phyloP scores from a whole-genome alignment of 2,113 vertebrate species.

The Nothocercus nigrocapillus region DNA sequence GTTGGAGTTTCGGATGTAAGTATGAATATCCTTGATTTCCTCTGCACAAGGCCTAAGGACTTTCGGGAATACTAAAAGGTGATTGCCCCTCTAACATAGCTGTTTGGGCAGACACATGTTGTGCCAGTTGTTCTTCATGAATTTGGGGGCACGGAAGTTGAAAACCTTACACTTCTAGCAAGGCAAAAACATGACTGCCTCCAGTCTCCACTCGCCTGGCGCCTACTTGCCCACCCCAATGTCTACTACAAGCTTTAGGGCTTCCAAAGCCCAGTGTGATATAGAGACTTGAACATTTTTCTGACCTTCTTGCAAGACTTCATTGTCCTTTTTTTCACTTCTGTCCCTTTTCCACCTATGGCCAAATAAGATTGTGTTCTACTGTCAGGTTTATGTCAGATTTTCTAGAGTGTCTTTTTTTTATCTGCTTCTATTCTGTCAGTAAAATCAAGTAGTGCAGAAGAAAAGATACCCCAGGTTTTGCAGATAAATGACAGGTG shows the following conservation, averaged over 20 bases:
- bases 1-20: background rate
- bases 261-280: background rate
- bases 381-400: background rate
- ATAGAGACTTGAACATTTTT: background rate
- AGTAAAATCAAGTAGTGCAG: background rate
- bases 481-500: background rate
- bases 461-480: background rate
- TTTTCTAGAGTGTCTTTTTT: background rate
- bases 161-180: background rate
- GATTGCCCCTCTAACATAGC: background rate
- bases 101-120: background rate
- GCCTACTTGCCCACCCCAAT: background rate
- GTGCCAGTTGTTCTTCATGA: background rate
- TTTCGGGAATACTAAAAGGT: accelerated
- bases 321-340: background rate
- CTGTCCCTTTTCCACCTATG: background rate
- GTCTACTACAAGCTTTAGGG: background rate
- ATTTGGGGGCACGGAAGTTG: background rate
- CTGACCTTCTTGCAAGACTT: background rate
- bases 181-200: background rate
- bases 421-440: background rate
- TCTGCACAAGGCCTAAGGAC: background rate
- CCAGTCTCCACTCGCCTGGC: background rate
- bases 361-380: background rate
- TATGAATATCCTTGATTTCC: background rate